Base-by-base conservation (phyloP, 1,140 invertebrate species). In the Bombus confusus region DNA sequence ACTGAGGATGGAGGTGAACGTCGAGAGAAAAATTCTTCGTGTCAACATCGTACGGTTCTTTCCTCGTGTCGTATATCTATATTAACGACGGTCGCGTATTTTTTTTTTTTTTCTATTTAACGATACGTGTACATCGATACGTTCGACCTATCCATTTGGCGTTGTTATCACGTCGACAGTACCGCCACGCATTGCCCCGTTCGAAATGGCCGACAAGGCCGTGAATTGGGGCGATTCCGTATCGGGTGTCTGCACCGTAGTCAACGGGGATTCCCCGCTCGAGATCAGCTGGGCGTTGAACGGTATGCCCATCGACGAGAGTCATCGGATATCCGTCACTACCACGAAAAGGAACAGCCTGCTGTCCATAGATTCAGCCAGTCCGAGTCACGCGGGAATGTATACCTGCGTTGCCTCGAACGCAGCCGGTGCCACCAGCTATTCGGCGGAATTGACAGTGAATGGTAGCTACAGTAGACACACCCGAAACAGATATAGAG, bases 341-440 rank as follows among this genome's bases (percentile, higher is more conserved):
- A 93, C 90, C 41, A 95, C 95, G 88, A 96, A 96, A 91, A 95
- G 95, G 94, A 95, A 96, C 82, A 96, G 95, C 88, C 92, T 95
- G 59, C 88, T 96, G 41, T 95, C 93, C 43, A 96, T 96, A 77
- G 96, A 96, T 83, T 94, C 95, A 31, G 95, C 96, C 52, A 93
- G 92, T 84, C 93, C 95, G 39, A 96, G 95, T 90, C 97, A 97
- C 93, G 96, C 96, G 13, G 97, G 97, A 37, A 95, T 96, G 82
- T 97, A 97, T 93, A 96, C 96, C 73, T 98, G 97, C 93, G 96
- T 96, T 74, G 97, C 97, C 12, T 96, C 96, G 86, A 98, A 99
- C 94, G 95, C 96, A 86, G 98, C 98, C 69, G 98, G 98, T 87
- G 95, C 96, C 41, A 96, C 96, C 69, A 96, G 96, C 72, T 96